Evolutionary conservation across 2,113 vertebrate genomes (phyloP).

Genomic region (Rhegmatorhina hoffmannsi): DNA sequence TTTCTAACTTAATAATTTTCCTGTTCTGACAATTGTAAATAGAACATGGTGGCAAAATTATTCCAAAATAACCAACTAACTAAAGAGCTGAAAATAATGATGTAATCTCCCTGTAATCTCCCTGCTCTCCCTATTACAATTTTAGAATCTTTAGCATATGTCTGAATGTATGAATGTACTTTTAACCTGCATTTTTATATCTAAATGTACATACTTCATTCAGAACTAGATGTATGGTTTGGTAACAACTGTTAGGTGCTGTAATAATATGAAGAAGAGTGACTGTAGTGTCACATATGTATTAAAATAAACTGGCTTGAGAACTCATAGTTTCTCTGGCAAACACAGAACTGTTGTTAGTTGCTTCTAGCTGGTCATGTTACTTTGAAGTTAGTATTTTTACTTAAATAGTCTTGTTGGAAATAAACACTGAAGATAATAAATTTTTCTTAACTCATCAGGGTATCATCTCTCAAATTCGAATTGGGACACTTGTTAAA

Average conservation of each 20-base stretch:
- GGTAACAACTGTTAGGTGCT: neutral
- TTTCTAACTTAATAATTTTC: neutral
- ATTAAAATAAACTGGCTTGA: neutral
- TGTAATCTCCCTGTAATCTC: neutral
- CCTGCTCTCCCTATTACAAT: neutral
- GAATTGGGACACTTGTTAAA: neutral
- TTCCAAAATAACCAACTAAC: neutral
- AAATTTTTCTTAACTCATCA: neutral
- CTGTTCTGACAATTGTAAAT: neutral
- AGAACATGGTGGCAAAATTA: neutral
- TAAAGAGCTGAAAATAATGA: conserved; percentile 11
- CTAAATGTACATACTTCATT: neutral
- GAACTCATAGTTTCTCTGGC: neutral
- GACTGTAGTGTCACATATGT: neutral
- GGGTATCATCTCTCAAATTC: neutral
- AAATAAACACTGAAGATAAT: neutral
- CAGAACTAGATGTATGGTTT: neutral
- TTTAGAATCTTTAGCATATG: neutral
- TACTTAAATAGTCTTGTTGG: neutral
- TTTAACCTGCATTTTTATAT: neutral
- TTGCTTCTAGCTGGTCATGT: neutral
- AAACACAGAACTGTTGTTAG: neutral
- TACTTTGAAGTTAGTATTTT: neutral
- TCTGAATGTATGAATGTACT: neutral
- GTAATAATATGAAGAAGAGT: neutral